Evolutionary conservation across 2,113 vertebrate species (phyloP).

Genomic region (Cebidichthys violaceus): DNA sequence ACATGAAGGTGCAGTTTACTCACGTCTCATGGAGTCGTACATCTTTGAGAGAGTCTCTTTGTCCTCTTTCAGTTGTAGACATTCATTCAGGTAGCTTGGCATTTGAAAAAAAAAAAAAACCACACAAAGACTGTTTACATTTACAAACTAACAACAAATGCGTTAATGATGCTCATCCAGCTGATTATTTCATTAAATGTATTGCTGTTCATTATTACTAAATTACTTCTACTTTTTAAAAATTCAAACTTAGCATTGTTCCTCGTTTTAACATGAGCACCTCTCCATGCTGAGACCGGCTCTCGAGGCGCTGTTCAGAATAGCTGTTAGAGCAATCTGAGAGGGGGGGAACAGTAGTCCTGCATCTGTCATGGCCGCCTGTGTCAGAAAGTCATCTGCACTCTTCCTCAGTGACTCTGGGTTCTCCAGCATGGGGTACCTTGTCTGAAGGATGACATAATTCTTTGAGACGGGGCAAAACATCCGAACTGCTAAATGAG

Average conservation of each 20-base stretch:
- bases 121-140: rapidly evolving
- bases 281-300: conserved; percentile 94
- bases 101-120: conserved; percentile 1
- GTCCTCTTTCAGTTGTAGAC: conserved; percentile 88
- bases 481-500: too few relatives aligned
- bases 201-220: neutral
- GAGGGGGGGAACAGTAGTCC: conserved; percentile 93
- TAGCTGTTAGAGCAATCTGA: conserved; percentile 91
- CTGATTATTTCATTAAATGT: neutral
- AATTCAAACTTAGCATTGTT: neutral
- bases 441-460: conserved; percentile 82
- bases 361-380: conserved; percentile 89
- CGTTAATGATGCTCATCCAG: neutral
- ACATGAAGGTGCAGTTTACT: conserved; percentile 70
- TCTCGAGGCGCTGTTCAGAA: conserved; percentile 91
- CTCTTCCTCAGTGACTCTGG: conserved; percentile 93
- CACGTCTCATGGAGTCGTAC: conserved; percentile 93
- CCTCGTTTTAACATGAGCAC: conserved; percentile 66
- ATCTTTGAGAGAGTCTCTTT: conserved; percentile 85
- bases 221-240: neutral
- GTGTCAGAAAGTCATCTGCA: conserved; percentile 93
- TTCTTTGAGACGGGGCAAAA: neutral
- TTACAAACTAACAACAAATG: neutral
- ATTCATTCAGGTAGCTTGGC: conserved; percentile 92
- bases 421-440: conserved; percentile 91